These are phyloP conservation scores for Criorhina ranunculi DNA, from an alignment of 2,888 invertebrate genomes.

Conservation along the genomic window DNA sequence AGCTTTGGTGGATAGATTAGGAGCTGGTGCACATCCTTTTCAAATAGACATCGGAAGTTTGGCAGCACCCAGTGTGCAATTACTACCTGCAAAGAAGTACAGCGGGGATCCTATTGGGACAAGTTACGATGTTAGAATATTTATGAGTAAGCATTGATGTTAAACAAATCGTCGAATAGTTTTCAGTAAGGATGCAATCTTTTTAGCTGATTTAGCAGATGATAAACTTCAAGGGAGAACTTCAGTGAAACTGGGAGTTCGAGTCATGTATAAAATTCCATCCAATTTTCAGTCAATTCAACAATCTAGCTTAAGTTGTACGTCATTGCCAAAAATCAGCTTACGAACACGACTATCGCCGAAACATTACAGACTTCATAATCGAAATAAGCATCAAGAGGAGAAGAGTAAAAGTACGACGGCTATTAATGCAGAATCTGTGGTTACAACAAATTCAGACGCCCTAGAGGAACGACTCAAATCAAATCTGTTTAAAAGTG, in stretches of 20 bases:
- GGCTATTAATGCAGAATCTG: conserved; percentile 52
- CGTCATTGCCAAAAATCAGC: conserved; percentile 74
- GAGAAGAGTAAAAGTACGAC: conserved; percentile 68
- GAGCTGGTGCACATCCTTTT: conserved; percentile 90
- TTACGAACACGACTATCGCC: conserved; percentile 78
- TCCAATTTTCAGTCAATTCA: conserved; percentile 76
- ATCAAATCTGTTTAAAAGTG: conserved; percentile 13
- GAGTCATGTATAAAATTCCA: conserved; percentile 88
- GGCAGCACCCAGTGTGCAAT: conserved; percentile 93
- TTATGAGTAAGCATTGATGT: conserved; percentile 87
- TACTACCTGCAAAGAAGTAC: conserved; percentile 94
- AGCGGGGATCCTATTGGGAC: conserved; percentile 94
- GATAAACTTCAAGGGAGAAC: conserved; percentile 91
- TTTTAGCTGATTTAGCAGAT: conserved; percentile 89
- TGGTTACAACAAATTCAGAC: conserved; percentile 10
- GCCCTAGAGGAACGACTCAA: conserved; percentile 36
- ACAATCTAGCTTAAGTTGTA: conserved; percentile 74
- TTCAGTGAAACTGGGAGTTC: conserved; percentile 92
- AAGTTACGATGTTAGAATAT: conserved; percentile 92
- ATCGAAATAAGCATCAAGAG: conserved; percentile 67
- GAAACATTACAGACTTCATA: conserved; percentile 78
- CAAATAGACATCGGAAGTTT: conserved; percentile 91
- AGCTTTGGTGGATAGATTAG: conserved; percentile 89
- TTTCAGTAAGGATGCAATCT: neutral
- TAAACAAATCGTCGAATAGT: neutral